Evolutionary conservation across 2,797 vertebrate species (phyloP), one percentile per base, ranked within the genome.

Genomic region (Xenentodon cancila): DNA sequence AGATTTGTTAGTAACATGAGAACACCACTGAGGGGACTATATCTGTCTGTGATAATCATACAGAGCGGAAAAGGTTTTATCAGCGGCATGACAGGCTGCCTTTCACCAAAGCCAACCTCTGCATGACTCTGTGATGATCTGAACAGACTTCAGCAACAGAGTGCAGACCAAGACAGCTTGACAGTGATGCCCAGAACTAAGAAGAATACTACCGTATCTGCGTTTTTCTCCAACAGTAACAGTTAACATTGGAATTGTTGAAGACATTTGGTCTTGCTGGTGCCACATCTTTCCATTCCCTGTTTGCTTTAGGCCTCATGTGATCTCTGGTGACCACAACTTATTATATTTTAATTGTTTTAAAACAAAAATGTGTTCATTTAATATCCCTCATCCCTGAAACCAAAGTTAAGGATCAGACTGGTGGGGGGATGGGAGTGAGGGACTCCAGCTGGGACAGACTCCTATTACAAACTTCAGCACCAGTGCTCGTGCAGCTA

Each of bases 11-110:
- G 90, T 88, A 91, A 92, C 81, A 64, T 17, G 83, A 91, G 87
- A 80, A 77, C 64, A 11, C 82, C 79, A 71, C 66, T 7, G 56
- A 59, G 59, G 34, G 58, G 80, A 79, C 89, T 91, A 89, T 82
- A 92, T 92, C 82, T 79, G 89, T 87, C 85, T 83, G 81, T 67
- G 80, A 88, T 91, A 88, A 92, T 87, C 84, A 72, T 60, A 65
- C 54, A 37, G 46, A 79, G 67, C 74, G 18, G 84, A 49, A 46
- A 30, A 71, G 59, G 69, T 57, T 79, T 77, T 71, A 79, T 66
- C 68, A 64, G 52, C 53, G 52, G 78, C 71, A 54, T 51, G 80
- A 83, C 76, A 67, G 76, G 58, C 71, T 40, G 80, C 77, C 73
- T 72, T 59, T 86, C 77, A 64, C 64, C 13, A n/a, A 17, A 44